Conservation (phyloP, 2,888 invertebrate species). For the Nesidiocoris tenuis region DNA sequence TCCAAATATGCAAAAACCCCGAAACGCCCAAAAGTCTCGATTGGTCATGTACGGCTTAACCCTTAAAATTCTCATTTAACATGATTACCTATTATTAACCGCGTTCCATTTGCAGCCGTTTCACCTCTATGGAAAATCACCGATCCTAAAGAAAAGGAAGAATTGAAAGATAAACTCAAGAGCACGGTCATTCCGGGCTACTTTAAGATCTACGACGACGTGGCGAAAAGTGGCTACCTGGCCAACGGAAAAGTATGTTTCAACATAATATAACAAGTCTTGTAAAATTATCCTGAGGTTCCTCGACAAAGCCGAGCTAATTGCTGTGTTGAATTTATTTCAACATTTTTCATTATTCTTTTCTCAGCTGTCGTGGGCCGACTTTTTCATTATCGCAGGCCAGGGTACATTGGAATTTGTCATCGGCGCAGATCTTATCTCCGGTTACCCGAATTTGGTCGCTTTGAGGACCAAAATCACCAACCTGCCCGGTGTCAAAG, state of each 20-base stretch:
- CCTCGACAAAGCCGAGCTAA: too few relatives aligned
- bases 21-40: too few relatives aligned
- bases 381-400: conserved; percentile 16
- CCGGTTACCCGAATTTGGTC: conserved; percentile 38
- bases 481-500: conserved; percentile 39
- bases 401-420: background rate
- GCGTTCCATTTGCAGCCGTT: background rate
- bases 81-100: too few relatives aligned
- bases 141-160: conserved; percentile 59
- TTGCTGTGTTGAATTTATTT: too few relatives aligned
- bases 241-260: conserved; percentile 57
- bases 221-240: conserved; percentile 62
- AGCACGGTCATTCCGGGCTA: conserved; percentile 61
- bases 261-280: too few relatives aligned
- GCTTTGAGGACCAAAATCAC: conserved; percentile 37
- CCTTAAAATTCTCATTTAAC: too few relatives aligned
- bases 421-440: conserved; percentile 24
- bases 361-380: conserved; percentile 46
- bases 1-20: too few relatives aligned
- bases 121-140: conserved; percentile 53
- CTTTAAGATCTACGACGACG: conserved; percentile 43
- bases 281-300: too few relatives aligned
- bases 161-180: conserved; percentile 57
- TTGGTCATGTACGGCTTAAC: too few relatives aligned
- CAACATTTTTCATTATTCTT: too few relatives aligned